Percentiles rank a stretch among this genome's conserved stretches.
These are phyloP conservation scores for Notodonta dromedarius DNA, from an alignment of 2,888 invertebrate species.

Conservation along the genomic window DNA sequence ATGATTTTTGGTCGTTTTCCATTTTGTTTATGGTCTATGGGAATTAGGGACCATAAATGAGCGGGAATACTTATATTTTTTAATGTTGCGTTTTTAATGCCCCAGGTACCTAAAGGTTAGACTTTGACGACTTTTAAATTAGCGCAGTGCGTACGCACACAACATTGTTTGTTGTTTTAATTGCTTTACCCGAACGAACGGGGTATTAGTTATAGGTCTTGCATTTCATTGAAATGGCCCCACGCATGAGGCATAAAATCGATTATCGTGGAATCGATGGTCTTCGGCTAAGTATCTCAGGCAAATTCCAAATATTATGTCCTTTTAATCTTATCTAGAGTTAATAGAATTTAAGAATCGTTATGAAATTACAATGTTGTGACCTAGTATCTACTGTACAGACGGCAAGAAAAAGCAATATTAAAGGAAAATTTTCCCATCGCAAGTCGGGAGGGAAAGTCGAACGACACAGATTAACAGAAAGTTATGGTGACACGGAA, in stretches of 20 bases:
- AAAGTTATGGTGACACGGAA: slow-evolving; percentile 9
- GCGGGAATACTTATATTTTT: slow-evolving; percentile 16
- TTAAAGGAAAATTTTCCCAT: background rate
- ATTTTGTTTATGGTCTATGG: slow-evolving; percentile 22
- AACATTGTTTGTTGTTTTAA: slow-evolving; percentile 16
- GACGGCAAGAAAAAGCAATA: slow-evolving; percentile 2
- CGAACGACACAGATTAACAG: slow-evolving; percentile 1
- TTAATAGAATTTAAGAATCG: background rate
- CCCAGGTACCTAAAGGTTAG: slow-evolving; percentile 10
- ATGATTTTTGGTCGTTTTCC: slow-evolving; percentile 40
- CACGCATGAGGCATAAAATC: slow-evolving; percentile 1
- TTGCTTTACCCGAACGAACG: background rate
- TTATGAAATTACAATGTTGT: background rate
- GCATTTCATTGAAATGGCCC: background rate
- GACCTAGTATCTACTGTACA: slow-evolving; percentile 2
- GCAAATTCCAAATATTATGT: too few relatives aligned
- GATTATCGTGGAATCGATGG: background rate
- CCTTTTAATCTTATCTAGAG: background rate
- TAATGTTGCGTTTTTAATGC: slow-evolving; percentile 11
- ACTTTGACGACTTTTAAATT: slow-evolving; percentile 14
- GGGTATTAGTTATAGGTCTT: background rate
- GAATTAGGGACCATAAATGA: slow-evolving; percentile 19
- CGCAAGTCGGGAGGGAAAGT: background rate
- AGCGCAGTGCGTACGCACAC: slow-evolving; percentile 1
- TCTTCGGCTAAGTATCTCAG: background rate